A percentile compares a stretch with the other conserved stretches of the same genome.
These are phyloP conservation scores for Callospermophilus lateralis DNA, from an alignment of 2,113 vertebrate genomes.

Conservation along the genomic window DNA sequence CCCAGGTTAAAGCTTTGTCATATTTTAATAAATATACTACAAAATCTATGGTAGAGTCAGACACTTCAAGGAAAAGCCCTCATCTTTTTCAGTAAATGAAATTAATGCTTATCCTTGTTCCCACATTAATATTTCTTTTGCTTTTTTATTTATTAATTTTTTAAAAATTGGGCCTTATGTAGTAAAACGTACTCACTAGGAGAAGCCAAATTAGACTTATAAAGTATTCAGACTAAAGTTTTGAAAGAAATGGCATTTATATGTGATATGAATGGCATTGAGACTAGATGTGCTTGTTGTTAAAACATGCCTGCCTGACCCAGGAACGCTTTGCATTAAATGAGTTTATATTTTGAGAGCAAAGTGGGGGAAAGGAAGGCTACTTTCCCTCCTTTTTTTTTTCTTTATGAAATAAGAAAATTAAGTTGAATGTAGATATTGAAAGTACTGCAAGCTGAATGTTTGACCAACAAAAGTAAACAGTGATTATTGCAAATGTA, in stretches of 20 bases:
- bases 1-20: slow-evolving; percentile 3
- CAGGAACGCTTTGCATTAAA: slow-evolving; percentile 60
- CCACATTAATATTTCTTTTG: background rate
- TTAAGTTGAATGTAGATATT: slow-evolving; percentile 64
- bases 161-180: background rate
- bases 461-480: slow-evolving; percentile 81
- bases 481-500: slow-evolving; percentile 79
- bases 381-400: background rate
- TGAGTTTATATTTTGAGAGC: slow-evolving; percentile 79
- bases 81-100: slow-evolving; percentile 5
- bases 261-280: background rate
- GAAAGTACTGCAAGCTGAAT: slow-evolving; percentile 64
- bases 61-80: background rate
- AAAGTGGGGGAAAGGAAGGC: slow-evolving; percentile 51
- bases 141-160: slow-evolving; percentile 34
- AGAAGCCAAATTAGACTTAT: slow-evolving; percentile 41
- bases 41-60: background rate
- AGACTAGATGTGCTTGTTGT: background rate
- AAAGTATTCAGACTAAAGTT: slow-evolving; percentile 17
- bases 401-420: slow-evolving; percentile 59
- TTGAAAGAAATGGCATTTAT: background rate
- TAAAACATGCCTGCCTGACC: slow-evolving; percentile 35
- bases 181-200: slow-evolving; percentile 17
- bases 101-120: background rate
- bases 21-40: slow-evolving; percentile 13